These are phyloP conservation scores for Crenuchus spilurus DNA, from an alignment of 2,797 vertebrate species.

Conservation along the genomic window DNA sequence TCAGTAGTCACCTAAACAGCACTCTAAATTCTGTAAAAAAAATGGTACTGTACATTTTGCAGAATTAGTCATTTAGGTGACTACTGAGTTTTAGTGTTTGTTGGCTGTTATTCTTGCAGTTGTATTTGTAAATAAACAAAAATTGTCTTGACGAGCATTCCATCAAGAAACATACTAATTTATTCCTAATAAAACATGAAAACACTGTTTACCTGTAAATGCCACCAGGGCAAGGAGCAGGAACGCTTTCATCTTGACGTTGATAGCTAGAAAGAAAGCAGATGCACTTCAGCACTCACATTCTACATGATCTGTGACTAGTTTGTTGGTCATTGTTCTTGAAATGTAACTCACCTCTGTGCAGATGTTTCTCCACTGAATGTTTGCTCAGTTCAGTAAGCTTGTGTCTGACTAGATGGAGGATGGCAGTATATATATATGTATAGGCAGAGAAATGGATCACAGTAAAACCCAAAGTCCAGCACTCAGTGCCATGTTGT, in stretches of 20 bases:
- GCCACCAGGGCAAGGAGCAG: constrained; percentile 30
- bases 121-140: too few relatives aligned
- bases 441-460: constrained; percentile 61
- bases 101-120: too few relatives aligned
- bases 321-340: constrained; percentile 31
- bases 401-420: constrained; percentile 13
- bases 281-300: background rate
- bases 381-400: constrained; percentile 5
- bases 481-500: constrained; percentile 76
- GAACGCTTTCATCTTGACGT: constrained; percentile 21
- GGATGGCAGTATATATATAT: constrained; percentile 65
- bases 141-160: too few relatives aligned
- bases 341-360: constrained; percentile 49
- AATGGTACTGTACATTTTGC: too few relatives aligned
- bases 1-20: too few relatives aligned
- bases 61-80: too few relatives aligned
- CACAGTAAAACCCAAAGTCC: constrained; percentile 74
- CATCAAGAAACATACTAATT: background rate
- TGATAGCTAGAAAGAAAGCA: background rate
- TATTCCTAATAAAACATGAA: background rate
- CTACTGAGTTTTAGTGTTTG: too few relatives aligned
- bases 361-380: background rate
- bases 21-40: too few relatives aligned
- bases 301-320: background rate
- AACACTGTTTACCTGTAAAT: constrained; percentile 27